These are phyloP conservation scores for Unio pictorum DNA, from an alignment of 2,888 invertebrate genomes.

Conservation along the genomic window DNA sequence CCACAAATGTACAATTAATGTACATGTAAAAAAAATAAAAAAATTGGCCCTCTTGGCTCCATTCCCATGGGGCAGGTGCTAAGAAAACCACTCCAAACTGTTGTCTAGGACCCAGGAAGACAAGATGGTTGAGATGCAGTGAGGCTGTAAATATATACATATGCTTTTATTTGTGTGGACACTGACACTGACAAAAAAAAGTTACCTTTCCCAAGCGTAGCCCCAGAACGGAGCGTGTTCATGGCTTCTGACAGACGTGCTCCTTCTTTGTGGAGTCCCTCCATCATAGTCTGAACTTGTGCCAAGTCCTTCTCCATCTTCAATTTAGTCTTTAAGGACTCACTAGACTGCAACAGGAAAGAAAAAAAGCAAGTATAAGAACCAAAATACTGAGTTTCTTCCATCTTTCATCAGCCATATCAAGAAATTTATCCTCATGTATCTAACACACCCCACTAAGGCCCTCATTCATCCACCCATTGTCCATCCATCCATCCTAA, in stretches of 20 bases:
- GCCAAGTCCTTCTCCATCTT: constrained; percentile 80
- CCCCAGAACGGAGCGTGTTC: constrained; percentile 76
- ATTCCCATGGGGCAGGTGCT: too few species aligned
- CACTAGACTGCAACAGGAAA: constrained; percentile 39
- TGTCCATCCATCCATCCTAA: too few species aligned
- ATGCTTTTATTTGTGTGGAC: too few species aligned
- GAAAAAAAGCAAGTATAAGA: background rate
- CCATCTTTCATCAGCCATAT: background rate
- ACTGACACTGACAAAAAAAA: background rate
- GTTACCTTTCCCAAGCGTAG: constrained; percentile 56
- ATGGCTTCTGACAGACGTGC: constrained; percentile 90
- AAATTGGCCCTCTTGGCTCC: too few species aligned
- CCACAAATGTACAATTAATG: too few species aligned
- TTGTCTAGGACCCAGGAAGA: too few species aligned
- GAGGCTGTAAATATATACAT: too few species aligned
- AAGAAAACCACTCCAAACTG: too few species aligned
- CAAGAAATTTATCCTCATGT: background rate
- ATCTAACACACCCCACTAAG: too few species aligned
- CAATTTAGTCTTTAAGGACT: constrained; percentile 65
- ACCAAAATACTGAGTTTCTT: background rate
- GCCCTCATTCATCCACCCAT: too few species aligned
- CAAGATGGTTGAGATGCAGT: too few species aligned
- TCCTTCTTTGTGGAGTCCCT: constrained; percentile 87
- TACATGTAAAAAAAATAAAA: too few species aligned
- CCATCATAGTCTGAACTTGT: constrained; percentile 87